Base-by-base conservation (phyloP, 23 tunicate genomes). In the Styela clava region DNA sequence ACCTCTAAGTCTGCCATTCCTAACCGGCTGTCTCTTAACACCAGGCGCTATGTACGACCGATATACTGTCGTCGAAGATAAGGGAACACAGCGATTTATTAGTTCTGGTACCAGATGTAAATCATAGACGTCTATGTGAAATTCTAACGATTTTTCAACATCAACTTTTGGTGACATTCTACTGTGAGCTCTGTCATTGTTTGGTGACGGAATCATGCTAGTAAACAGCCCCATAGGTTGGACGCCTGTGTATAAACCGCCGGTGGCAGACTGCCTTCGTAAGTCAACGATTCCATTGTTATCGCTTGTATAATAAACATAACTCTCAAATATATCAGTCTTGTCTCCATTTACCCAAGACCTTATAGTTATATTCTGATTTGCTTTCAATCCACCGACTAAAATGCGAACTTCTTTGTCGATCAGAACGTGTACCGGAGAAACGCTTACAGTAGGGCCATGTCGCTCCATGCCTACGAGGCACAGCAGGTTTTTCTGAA, bases 151-250 rank as follows among this genome's bases (percentile, higher is more conserved):
- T 29, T 12, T 1, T 23, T 52, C 64, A 7, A 76, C 81, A 76
- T 76, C 64, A n/a, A n/a, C n/a, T 7, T 29, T 1, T 1, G 27
- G 35, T n/a, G 23, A 32, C 3, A 76, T 0, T 24, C 81, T 63
- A 51, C 68, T 62, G 37, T 34, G 35, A 16, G 27, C 12, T 24
- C 52, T 34, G 27, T 76, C 35, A 28, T 76, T 76, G 22, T 34
- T 31, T 52, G 81, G 81, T 26, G 81, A 76, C 18, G 81, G 81
- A 18, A 9, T 25, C 81, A 76, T 36, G 16, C 35, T 29, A 3
- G 35, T 28, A 16, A 71, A 71, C 33, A 71, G 33, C 3, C 77
- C 77, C 77, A 71, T 71, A 3, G 77, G 33, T 19, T 30, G 3
- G 16, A 26, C 16, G 24, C 77, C 77, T 26, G 27, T 71, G 34